Evolutionary conservation across 2,797 vertebrate genomes (phyloP).

Genomic region (Thunnus albacares): DNA sequence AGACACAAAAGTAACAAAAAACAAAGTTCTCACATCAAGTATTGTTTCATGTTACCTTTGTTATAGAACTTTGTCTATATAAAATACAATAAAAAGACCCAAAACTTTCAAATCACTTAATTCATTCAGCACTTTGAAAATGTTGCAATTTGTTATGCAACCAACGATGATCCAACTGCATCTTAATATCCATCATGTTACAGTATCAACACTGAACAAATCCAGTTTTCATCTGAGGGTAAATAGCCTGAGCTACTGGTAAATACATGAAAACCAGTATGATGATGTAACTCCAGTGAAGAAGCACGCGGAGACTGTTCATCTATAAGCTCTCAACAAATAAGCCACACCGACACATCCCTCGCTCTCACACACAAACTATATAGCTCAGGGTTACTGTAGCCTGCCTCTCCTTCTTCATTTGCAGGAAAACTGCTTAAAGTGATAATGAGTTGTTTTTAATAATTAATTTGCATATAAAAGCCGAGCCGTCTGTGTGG

Average conservation of each 20-base stretch:
- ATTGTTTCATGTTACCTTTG: no score
- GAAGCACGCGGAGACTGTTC: conserved; percentile 5
- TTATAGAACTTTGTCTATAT: no score
- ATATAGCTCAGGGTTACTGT: conserved; percentile 44
- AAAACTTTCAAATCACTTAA: no score
- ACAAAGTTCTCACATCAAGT: no score
- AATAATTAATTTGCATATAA: conserved; percentile 86
- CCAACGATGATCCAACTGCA: neutral
- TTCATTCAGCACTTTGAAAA: no score
- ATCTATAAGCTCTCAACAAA: conserved; percentile 49
- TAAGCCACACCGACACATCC: conserved; percentile 10
- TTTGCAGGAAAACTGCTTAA: conserved; percentile 76
- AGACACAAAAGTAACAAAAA: no score
- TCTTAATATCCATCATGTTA: neutral
- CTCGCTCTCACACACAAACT: conserved; percentile 4
- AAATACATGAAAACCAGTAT: neutral
- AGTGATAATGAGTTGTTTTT: conserved; percentile 84
- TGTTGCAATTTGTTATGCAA: no score
- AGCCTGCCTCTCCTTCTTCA: conserved; percentile 44
- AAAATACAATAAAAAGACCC: no score
- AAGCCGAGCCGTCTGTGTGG: conserved; percentile 71
- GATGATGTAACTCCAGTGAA: conserved; percentile 20
- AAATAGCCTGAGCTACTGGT: neutral
- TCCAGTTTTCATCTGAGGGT: neutral
- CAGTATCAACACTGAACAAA: neutral